Evolutionary conservation across 2,113 vertebrate species (phyloP).

Genomic region (Macquaria ambigua): DNA sequence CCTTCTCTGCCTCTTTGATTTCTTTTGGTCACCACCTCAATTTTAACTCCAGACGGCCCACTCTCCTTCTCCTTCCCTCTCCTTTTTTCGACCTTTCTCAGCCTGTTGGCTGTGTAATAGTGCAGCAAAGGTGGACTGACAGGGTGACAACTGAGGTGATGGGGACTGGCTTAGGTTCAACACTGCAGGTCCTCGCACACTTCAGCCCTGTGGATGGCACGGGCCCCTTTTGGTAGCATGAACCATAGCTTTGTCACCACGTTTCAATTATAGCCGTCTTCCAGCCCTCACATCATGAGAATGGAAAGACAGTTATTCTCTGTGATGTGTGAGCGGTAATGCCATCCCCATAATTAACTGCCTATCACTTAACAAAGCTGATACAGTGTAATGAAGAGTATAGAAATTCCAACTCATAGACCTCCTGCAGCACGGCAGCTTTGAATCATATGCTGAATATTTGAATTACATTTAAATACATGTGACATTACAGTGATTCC

Average conservation of each 20-base stretch:
- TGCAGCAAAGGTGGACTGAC: constrained; percentile 50
- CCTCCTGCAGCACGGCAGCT: constrained; percentile 31
- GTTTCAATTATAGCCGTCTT: constrained; percentile 53
- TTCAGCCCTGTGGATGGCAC: constrained; percentile 16
- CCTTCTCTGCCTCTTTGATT: constrained; percentile 29
- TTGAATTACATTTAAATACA: constrained; percentile 34
- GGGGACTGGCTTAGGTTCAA: constrained; percentile 69
- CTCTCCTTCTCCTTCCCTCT: constrained; percentile 13
- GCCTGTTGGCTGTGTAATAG: constrained; percentile 52
- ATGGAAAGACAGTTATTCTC: constrained; percentile 45
- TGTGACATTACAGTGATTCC: constrained; percentile 18
- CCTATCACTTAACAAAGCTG: constrained; percentile 65
- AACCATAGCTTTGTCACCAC: constrained; percentile 21
- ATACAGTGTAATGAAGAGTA: constrained; percentile 61
- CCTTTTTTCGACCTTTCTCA: constrained; percentile 35
- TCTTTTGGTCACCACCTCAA: constrained; percentile 45
- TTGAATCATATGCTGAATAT: constrained; percentile 43
- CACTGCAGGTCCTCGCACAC: constrained; percentile 50
- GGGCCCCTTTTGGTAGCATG: constrained; percentile 22
- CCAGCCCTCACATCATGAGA: constrained; percentile 14
- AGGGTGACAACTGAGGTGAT: constrained; percentile 63
- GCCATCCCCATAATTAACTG: constrained; percentile 66
- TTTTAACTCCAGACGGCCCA: constrained; percentile 28
- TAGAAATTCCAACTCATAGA: constrained; percentile 38
- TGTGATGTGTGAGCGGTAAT: constrained; percentile 52